Evolutionary conservation across 2,888 invertebrate species (phyloP).

Genomic region (Scaeva pyrastri): DNA sequence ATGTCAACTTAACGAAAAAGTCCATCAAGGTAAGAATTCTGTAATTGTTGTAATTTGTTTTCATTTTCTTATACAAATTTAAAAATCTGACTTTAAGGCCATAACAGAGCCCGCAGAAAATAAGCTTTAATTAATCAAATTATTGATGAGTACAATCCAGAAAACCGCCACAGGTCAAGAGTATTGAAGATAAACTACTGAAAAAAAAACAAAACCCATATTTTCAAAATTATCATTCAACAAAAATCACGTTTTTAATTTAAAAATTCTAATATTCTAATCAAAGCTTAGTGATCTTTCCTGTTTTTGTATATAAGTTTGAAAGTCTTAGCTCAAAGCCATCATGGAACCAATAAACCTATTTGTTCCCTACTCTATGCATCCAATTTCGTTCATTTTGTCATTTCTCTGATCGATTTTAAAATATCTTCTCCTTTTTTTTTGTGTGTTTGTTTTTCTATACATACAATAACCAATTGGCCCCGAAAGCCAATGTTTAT

Average conservation of each 20-base stretch:
- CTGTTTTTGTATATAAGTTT: neutral
- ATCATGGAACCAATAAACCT: conserved; percentile 13
- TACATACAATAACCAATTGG: neutral
- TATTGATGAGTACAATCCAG: no score
- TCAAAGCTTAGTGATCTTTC: neutral
- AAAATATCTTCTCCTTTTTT: neutral
- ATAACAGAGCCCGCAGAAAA: no score
- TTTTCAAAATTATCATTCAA: neutral
- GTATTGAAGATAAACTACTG: no score
- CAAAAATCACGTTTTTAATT: neutral
- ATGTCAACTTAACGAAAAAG: no score
- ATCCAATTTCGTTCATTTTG: conserved; percentile 14
- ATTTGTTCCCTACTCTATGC: neutral
- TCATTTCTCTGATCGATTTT: conserved; percentile 15
- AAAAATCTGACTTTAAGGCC: no score
- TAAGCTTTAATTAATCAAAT: no score
- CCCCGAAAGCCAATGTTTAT: conserved; percentile 19
- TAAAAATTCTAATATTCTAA: conserved; percentile 9
- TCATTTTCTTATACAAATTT: no score
- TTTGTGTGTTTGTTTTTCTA: neutral
- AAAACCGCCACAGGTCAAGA: no score
- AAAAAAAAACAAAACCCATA: neutral
- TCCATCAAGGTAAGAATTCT: no score
- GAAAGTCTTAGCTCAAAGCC: conserved; percentile 1
- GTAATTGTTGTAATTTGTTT: no score